Base-by-base conservation (phyloP, 2,888 invertebrate species). In the Cantharis rustica region DNA sequence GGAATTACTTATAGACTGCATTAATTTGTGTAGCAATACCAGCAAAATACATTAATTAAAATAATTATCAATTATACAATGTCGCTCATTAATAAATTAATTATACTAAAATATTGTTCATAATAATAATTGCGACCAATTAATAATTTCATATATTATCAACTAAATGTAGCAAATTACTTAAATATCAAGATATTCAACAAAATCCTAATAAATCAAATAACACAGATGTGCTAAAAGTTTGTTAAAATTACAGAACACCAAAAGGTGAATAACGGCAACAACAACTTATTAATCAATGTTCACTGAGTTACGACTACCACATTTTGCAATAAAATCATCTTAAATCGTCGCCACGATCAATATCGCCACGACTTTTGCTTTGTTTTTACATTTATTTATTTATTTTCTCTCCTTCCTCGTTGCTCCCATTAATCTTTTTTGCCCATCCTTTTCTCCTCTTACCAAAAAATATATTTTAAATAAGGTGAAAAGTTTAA, bases 1-100 rank as follows among this genome's bases (percentile, higher is more conserved):
- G 61, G 68, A 47, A 68, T 72, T 68, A 72, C 68, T 66, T 20
- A 20, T 72, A 23, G 61, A 68, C 16, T 16, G 23, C 68, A 68
- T 68, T 72, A 61, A 72, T 73, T 73, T 61, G n/a, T 47, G n/a
- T 47, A 47, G 47, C 47, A 31, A 31, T 31, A 31, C 31, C 13
- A 31, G 5, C 31, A n/a, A 47, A 47, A n/a, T 47, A 47, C 47
- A 47, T 47, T 47, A 47, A 47, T 47, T 47, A 47, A 47, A 47
- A 47, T 47, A 47, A 47, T 47, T 47, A 47, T 47, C 47, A 47
- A 47, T 47, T 47, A 47, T 47, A 47, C 47, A 47, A 47, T 47
- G 47, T 47, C 47, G 47, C 47, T n/a, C 47, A 47, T 47, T 47
- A 47, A n/a, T n/a, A 47, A 47, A 47, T 47, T 47, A 47, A 47